Base-by-base conservation (phyloP, 2,113 vertebrate genomes). In the Amphilophus citrinellus region DNA sequence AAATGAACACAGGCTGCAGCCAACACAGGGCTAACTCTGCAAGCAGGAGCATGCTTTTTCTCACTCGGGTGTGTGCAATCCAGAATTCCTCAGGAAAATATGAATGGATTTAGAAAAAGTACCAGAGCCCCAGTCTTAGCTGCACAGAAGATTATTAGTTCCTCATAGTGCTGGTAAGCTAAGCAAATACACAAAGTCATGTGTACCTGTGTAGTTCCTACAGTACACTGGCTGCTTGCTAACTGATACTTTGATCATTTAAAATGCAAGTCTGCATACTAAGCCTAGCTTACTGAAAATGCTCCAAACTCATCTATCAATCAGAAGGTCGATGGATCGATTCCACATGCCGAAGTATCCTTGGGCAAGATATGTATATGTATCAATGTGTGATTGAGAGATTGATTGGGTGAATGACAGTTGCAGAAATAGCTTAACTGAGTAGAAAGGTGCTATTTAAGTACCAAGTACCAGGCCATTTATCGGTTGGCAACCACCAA, bases 31-130 rank as follows among this genome's bases (percentile, higher is more conserved):
- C 32, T 78, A 17, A 79, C 44, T 85, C n/a, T 83, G 68, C 83
- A 88, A 62, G 83, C 81, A 77, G 44, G 9, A 81, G 84, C 83
- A 60, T 61, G 87, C 2, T 76, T 71, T 86, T 84, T 59, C 58
- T 18, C n/a, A 59, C 58, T 83, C 17, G 60, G 71, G 20, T 56
- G 47, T 56, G 47, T 82, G 83, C 44, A 50, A 77, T 77, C 61
- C 78, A 80, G 84, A 80, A 81, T 83, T 78, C 80, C 65, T 71
- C 58, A 39, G 53, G 58, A 85, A 61, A 79, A 77, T 68, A 57
- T 76, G 66, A 92, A 61, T 60, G 59, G 22, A 84, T 82, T 84
- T 50, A 32, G 60, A 62, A 27, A 35, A 76, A 59, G 57, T 3
- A 5, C 17, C 76, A 61, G 79, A 61, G 61, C 35, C n/a, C 27